phyloP scores from a whole-genome alignment of 1,140 invertebrate species.

The Kradibia gibbosae region DNA sequence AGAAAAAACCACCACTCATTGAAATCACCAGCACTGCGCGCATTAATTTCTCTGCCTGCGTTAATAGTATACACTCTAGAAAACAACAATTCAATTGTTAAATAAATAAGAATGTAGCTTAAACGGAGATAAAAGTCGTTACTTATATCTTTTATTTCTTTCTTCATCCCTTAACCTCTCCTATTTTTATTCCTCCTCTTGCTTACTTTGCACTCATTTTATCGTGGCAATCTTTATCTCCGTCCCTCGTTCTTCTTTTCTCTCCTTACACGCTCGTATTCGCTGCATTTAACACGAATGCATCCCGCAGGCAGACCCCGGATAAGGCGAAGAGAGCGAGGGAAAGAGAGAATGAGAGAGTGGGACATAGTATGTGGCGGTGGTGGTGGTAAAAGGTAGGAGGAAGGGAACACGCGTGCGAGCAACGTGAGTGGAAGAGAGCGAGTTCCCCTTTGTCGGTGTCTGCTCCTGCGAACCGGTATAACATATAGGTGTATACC shows the following conservation, averaged over 20 bases:
- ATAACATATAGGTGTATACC: slow-evolving; percentile 53
- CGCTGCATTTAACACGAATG: slow-evolving; percentile 71
- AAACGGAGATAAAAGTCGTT: slow-evolving; percentile 15
- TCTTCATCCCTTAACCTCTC: slow-evolving; percentile 34
- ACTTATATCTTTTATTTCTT: slow-evolving; percentile 7
- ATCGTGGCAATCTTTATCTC: slow-evolving; percentile 45
- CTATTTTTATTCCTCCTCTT: slow-evolving; percentile 23
- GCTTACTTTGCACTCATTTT: slow-evolving; percentile 52
- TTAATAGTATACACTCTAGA: not conserved
- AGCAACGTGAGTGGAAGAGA: not conserved
- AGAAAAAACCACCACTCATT: not conserved
- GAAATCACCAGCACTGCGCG: slow-evolving; percentile 14
- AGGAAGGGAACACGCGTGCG: too few relatives aligned
- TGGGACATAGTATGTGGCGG: slow-evolving; percentile 58
- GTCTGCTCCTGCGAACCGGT: slow-evolving; percentile 65
- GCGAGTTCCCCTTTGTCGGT: slow-evolving; percentile 65
- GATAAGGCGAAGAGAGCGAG: slow-evolving; percentile 56
- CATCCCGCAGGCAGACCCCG: slow-evolving; percentile 62
- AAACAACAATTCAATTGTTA: slow-evolving; percentile 24
- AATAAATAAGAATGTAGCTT: not conserved
- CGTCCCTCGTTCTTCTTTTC: slow-evolving; percentile 50
- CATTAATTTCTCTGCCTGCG: not conserved
- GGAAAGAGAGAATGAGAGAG: not conserved
- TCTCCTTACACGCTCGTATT: slow-evolving; percentile 13
- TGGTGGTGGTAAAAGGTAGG: too few relatives aligned